Evolutionary conservation across 2,888 invertebrate species (phyloP).

Genomic region (Hirtodrosophila histrioides): DNA sequence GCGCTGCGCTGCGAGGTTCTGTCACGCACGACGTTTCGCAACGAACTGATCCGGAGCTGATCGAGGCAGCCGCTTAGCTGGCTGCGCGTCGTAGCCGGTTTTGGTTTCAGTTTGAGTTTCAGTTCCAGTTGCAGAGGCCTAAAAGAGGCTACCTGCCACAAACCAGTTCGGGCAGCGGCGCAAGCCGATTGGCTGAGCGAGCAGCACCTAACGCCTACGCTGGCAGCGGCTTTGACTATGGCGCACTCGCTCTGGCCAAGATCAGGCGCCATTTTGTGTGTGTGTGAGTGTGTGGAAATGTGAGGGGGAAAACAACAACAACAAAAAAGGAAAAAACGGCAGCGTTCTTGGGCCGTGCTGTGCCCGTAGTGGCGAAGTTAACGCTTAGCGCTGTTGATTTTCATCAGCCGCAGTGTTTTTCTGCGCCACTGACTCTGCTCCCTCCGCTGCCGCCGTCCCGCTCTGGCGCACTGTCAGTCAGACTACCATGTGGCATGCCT

Average conservation of each 20-base stretch:
- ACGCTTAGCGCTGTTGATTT: constrained; percentile 82
- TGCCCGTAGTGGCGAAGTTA: constrained; percentile 73
- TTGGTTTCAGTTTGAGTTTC: constrained; percentile 1
- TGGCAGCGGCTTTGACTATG: constrained; percentile 35
- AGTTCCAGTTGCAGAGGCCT: constrained; percentile 5
- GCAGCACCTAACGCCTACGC: constrained; percentile 50
- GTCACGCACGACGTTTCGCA: constrained; percentile 71
- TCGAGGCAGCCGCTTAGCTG: constrained; percentile 57
- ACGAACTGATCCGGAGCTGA: constrained; percentile 72
- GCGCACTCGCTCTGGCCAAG: constrained; percentile 58
- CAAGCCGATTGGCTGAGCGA: constrained; percentile 45
- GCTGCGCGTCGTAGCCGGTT: constrained; percentile 63
- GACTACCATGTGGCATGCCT: constrained; percentile 57
- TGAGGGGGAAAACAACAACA: constrained; percentile 10
- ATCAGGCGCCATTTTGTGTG: constrained; percentile 66
- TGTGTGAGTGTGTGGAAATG: constrained; percentile 15
- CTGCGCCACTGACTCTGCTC: constrained; percentile 59
- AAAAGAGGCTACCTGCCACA: constrained; percentile 47
- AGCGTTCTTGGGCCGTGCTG: constrained; percentile 41
- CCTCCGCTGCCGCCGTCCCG: constrained; percentile 18
- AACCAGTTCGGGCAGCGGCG: constrained; percentile 53
- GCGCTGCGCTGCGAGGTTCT: constrained; percentile 59
- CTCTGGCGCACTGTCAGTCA: constrained; percentile 52
- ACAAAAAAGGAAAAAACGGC: constrained; percentile 18
- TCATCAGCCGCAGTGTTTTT: constrained; percentile 79